phyloP scores from a whole-genome alignment of 2,113 vertebrate species.

The Cettia cetti region DNA sequence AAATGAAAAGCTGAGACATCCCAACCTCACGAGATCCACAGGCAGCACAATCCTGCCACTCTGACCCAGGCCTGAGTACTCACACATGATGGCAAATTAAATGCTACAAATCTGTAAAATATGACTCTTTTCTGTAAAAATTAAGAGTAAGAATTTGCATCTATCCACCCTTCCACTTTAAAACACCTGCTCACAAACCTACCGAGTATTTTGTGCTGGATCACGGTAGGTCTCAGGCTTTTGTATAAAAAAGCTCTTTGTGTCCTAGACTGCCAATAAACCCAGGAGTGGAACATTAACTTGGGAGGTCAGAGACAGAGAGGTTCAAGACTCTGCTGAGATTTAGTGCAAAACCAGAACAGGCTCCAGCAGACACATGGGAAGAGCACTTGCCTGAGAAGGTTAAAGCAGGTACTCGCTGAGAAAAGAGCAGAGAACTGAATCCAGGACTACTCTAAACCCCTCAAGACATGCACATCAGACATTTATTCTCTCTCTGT shows the following conservation, averaged over 20 bases:
- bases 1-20: background rate
- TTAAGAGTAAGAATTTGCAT: background rate
- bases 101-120: background rate
- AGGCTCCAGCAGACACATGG: background rate
- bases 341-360: background rate
- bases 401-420: background rate
- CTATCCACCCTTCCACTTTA: background rate
- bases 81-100: background rate
- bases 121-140: background rate
- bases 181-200: background rate
- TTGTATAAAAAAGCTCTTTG: background rate
- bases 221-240: background rate
- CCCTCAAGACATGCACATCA: background rate
- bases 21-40: background rate
- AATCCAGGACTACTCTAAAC: background rate
- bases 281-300: background rate
- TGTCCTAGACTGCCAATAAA: background rate
- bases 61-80: accelerated
- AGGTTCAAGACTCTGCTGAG: background rate
- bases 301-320: background rate
- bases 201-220: background rate
- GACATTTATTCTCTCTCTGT: background rate
- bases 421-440: background rate
- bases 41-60: background rate
- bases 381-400: background rate